These are phyloP conservation scores for Hydractinia symbiolongicarpus DNA, from an alignment of 30 jellyfish, hydroid and myxozoan species.

Conservation along the genomic window DNA sequence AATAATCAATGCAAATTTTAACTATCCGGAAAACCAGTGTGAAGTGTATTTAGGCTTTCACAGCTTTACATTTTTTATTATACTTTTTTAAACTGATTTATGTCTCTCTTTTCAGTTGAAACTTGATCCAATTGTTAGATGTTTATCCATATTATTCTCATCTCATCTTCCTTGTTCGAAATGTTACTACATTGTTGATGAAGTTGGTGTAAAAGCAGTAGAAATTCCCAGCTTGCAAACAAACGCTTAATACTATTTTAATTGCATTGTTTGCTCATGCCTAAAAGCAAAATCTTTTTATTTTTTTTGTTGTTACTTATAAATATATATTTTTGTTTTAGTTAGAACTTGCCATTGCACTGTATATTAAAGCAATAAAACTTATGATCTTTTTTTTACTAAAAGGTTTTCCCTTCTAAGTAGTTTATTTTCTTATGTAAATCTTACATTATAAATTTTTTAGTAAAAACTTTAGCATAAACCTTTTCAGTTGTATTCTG, in stretches of 20 bases:
- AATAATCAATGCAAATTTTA: too few relatives aligned
- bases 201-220: constrained; percentile 63
- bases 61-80: too few relatives aligned
- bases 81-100: too few relatives aligned
- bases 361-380: too few relatives aligned
- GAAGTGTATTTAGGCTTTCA: too few relatives aligned
- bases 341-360: background rate
- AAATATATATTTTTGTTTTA: background rate
- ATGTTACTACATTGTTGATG: constrained; percentile 62
- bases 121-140: constrained; percentile 46
- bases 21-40: too few relatives aligned
- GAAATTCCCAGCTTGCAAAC: background rate
- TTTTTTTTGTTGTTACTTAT: background rate
- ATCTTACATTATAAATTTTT: too few relatives aligned
- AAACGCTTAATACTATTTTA: background rate
- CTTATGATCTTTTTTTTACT: too few relatives aligned
- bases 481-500: too few relatives aligned
- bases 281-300: background rate
- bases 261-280: background rate
- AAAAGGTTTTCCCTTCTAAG: too few relatives aligned
- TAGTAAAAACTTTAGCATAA: too few relatives aligned
- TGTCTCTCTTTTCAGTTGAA: background rate
- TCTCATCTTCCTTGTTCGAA: constrained; percentile 69
- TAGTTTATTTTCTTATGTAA: too few relatives aligned
- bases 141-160: constrained; percentile 53